Evolutionary conservation across 2,113 vertebrate species (phyloP).

Genomic region (Pelecanus crispus): DNA sequence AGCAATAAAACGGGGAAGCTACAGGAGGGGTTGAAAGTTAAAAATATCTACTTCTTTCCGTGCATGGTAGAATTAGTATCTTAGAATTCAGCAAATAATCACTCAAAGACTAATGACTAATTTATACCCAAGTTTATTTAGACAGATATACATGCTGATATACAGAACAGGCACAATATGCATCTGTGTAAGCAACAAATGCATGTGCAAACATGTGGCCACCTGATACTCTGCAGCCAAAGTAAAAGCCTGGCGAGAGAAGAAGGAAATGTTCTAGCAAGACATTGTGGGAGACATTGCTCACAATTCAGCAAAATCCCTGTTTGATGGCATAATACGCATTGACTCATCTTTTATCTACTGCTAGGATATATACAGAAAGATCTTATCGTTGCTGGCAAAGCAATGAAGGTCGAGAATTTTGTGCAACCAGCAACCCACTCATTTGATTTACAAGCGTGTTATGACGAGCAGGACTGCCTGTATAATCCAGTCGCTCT

Average conservation of each 20-base stretch:
- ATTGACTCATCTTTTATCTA: conserved; percentile 50
- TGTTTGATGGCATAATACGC: conserved; percentile 31
- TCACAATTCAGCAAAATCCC: conserved; percentile 52
- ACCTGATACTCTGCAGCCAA: not conserved
- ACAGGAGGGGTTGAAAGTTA: not conserved
- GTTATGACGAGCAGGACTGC: conserved; percentile 7
- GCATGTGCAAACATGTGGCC: not conserved
- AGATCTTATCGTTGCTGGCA: conserved; percentile 32
- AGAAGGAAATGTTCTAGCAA: conserved; percentile 45
- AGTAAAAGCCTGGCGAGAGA: conserved; percentile 29
- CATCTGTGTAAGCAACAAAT: conserved; percentile 11
- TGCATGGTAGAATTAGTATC: not conserved
- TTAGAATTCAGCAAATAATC: conserved; percentile 19
- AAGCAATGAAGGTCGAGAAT: conserved; percentile 14
- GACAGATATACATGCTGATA: not conserved
- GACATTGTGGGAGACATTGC: conserved; percentile 42
- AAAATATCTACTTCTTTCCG: not conserved
- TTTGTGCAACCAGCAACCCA: conserved; percentile 27
- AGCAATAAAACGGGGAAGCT: not conserved
- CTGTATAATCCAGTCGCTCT: not conserved
- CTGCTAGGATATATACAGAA: not conserved
- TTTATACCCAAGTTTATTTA: conserved; percentile 1
- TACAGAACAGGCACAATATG: not conserved
- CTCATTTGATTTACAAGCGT: not conserved
- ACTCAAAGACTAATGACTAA: not conserved